A percentile compares a stretch with the other conserved stretches of the same genome.
These are phyloP conservation scores for Calliopum simillimum DNA, from an alignment of 2,888 invertebrate genomes.

Conservation along the genomic window DNA sequence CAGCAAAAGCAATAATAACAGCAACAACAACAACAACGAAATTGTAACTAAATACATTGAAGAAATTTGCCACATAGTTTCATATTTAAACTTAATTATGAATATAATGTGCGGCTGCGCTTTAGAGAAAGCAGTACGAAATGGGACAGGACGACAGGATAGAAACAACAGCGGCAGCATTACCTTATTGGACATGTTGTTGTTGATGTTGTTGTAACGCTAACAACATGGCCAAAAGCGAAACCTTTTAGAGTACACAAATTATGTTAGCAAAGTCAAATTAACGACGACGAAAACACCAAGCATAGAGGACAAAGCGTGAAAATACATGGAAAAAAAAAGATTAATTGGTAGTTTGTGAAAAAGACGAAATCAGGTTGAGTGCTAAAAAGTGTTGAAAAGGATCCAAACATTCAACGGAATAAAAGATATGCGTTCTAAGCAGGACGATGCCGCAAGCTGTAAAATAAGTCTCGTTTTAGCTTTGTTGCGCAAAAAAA, in stretches of 20 bases:
- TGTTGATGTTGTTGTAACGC: slow-evolving; percentile 9
- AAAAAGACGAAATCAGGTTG: too few relatives aligned
- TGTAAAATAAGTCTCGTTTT: too few relatives aligned
- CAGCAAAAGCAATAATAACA: slow-evolving; percentile 1
- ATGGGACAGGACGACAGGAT: slow-evolving; percentile 11
- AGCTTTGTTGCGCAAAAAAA: too few relatives aligned
- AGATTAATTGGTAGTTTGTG: too few relatives aligned
- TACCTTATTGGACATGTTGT: slow-evolving; percentile 1
- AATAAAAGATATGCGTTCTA: too few relatives aligned
- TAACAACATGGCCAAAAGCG: slow-evolving; percentile 31
- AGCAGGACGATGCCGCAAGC: too few relatives aligned
- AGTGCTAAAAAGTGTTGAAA: too few relatives aligned
- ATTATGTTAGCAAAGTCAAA: slow-evolving; percentile 35
- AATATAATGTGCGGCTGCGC: slow-evolving; percentile 21
- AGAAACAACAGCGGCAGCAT: neutral
- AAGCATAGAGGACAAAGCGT: slow-evolving; percentile 18
- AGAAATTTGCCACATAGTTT: slow-evolving; percentile 23
- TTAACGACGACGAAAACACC: slow-evolving; percentile 22
- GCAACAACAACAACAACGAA: neutral
- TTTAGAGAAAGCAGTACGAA: too few relatives aligned
- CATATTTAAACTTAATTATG: slow-evolving; percentile 35
- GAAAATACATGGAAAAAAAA: neutral
- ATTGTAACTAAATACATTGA: neutral
- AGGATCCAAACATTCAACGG: too few relatives aligned
- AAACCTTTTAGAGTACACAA: slow-evolving; percentile 36